Evolutionary conservation across 2,888 invertebrate species (phyloP), one percentile per base, ranked within the genome.

Genomic region (Notodonta dromedarius): DNA sequence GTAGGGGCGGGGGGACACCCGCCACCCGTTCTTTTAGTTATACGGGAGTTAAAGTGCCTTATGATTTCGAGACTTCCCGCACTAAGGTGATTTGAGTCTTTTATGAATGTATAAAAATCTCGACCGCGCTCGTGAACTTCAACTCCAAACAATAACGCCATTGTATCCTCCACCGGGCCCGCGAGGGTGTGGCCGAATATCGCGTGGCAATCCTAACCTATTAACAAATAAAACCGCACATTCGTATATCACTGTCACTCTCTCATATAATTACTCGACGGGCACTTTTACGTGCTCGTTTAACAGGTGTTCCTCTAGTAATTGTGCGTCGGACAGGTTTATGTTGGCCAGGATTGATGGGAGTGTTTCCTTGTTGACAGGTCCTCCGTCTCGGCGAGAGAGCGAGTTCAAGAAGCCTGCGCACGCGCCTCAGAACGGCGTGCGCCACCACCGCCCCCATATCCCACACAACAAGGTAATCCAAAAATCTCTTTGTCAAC

Each of bases 401-500:
- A 88, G 94, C 87, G 94, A 95, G 90, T 95, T 95, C 91, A 95
- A 95, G 87, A 95, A 95, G 82, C 95, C 95, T 35, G 89, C 93
- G 76, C 93, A 94, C 88, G 93, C 94, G 78, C 86, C 91, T 58
- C 88, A 92, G 77, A 91, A 94, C 85, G 90, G 91, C 48, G 77
- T 75, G 61, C 88, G 94, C 62, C 91, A 90, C 77, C 91, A 88
- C 75, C 90, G 91, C 73, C 84, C 90, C 67, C 91, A 89, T 77
- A 63, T 74, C 60, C 77, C 84, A 62, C 89, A 89, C 84, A 87
- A 83, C 82, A 92, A 91, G 90, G 93, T 91, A 81, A 78, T 35
- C 40, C 42, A 60, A 59, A 58, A 61, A 60, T 60, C 53, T 62
- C 59, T 50, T 9, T 50, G 14, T 16, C 16, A 16, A 56, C 46